Conservation (phyloP, 2,888 invertebrate species). For the Heliconius cydno region DNA sequence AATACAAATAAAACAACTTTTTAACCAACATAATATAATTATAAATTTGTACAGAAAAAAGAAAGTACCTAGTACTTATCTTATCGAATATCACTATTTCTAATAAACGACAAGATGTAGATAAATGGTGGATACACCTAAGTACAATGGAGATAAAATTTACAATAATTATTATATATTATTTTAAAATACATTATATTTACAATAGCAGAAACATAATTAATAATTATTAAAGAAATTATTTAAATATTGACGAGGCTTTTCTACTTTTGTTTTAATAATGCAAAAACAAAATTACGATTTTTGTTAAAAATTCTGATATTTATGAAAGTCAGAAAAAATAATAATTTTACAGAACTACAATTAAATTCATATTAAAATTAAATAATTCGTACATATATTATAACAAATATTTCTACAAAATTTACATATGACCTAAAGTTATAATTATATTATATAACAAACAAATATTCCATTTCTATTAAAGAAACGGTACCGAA, state of each 20-base stretch:
- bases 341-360: background rate
- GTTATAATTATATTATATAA: background rate
- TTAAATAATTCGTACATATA: background rate
- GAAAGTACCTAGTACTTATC: slow-evolving; percentile 72
- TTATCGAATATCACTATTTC: slow-evolving; percentile 54
- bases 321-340: background rate
- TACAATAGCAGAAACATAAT: slow-evolving; percentile 26
- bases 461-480: background rate
- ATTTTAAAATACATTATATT: slow-evolving; percentile 30
- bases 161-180: slow-evolving; percentile 50
- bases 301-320: background rate
- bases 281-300: background rate
- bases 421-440: background rate
- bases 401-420: slow-evolving; percentile 17
- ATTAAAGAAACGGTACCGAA: too few species aligned
- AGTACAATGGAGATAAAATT: slow-evolving; percentile 53
- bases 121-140: slow-evolving; percentile 51
- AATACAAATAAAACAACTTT: slow-evolving; percentile 44
- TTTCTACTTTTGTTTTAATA: background rate
- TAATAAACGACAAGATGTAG: slow-evolving; percentile 63
- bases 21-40: slow-evolving; percentile 78
- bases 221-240: background rate
- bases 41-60: slow-evolving; percentile 77
- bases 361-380: slow-evolving; percentile 3
- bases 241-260: background rate